Evolutionary conservation across 2,888 invertebrate species (phyloP), one percentile per base, ranked within the genome.

Genomic region (Plemyria rubiginata): DNA sequence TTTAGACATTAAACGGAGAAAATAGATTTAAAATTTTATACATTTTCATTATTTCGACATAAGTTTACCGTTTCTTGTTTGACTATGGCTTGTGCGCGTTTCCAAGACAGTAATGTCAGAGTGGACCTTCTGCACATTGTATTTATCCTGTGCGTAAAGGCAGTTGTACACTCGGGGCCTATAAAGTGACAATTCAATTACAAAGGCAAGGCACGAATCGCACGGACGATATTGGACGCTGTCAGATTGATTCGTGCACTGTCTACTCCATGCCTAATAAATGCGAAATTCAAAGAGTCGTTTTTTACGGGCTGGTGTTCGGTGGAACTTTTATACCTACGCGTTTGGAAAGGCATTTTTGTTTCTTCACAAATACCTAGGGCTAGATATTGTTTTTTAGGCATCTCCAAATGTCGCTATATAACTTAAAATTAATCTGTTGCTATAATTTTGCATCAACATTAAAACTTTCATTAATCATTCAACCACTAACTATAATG

Each of bases 171-270:
- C 68, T 32, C 51, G 83, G 82, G 84, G 61, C 76, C 82, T 77
- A 83, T 84, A 85, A 81, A 81, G 75, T 75, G 81, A 81, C 82
- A 77, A 84, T 84, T 84, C 83, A 84, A 85, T 85, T 84, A 85
- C 80, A 80, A 78, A 80, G 77, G 77, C 70, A 73, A 67, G 68
- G 71, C 74, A 76, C 69, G 73, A 73, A 66, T 70, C 72, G 70
- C 70, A 76, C 71, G 55, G 53, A 52, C 73, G 74, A 70, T 71
- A 72, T 75, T 73, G 72, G 69, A 64, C 63, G 60, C 67, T 70
- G 65, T 66, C 66, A 71, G 72, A 78, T 79, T 80, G 77, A 75
- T 75, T 75, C 74, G 60, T 52, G 59, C 50, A 65, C 59, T 63
- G 65, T 68, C 57, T 65, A 56, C 54, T 62, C 46, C 54, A 52